A percentile compares a stretch with the other conserved stretches of the same genome.
Conservation (phyloP, 2,888 invertebrate genomes). For the Lamproptera curius region DNA sequence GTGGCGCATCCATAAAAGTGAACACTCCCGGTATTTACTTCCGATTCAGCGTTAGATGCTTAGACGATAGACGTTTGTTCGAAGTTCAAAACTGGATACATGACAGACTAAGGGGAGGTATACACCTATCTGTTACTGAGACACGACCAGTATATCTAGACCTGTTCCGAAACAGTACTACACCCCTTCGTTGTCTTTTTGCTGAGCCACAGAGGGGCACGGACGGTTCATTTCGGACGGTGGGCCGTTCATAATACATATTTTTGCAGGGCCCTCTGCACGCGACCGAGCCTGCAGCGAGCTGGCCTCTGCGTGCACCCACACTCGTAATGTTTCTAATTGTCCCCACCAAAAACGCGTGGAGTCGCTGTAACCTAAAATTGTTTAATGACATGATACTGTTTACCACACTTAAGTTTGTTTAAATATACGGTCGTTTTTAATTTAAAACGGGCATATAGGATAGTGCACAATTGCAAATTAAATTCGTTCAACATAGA, state of each 20-base stretch:
- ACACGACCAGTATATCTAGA: conserved; percentile 52
- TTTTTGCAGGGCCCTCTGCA: conserved; percentile 71
- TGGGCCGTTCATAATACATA: conserved; percentile 59
- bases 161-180: conserved; percentile 44
- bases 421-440: too few species aligned
- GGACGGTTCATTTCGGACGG: conserved; percentile 55
- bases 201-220: conserved; percentile 35
- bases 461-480: too few species aligned
- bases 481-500: too few species aligned
- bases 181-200: conserved; percentile 47
- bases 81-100: conserved; percentile 54
- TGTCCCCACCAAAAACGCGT: conserved; percentile 22
- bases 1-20: conserved; percentile 3
- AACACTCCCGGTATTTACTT: not conserved
- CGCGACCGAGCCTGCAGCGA: conserved; percentile 54
- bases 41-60: conserved; percentile 7
- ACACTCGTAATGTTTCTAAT: conserved; percentile 29
- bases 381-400: too few species aligned
- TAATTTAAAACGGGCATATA: too few species aligned
- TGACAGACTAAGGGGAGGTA: conserved; percentile 54
- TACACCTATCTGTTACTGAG: conserved; percentile 55
- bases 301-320: conserved; percentile 61
- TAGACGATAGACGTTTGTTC: conserved; percentile 28
- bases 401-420: too few species aligned
- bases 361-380: not conserved